These are phyloP conservation scores for Phenganax subtilis DNA, from an alignment of 92 coral and sea anemone genomes.

Conservation along the genomic window DNA sequence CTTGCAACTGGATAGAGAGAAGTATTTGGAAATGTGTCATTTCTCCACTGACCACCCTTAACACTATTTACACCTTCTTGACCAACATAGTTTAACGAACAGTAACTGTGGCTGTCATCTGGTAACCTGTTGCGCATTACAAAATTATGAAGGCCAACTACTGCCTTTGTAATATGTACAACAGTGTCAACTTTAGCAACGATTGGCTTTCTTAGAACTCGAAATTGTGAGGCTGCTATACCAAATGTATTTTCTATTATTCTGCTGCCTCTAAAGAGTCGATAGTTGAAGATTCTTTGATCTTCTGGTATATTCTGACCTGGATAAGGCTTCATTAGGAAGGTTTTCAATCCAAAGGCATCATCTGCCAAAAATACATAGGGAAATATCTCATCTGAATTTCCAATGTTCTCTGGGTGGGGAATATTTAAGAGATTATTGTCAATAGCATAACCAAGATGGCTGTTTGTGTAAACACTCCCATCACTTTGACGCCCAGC, in stretches of 20 bases:
- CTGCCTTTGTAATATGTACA: conserved; percentile 34
- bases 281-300: conserved; percentile 35
- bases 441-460: too few species aligned
- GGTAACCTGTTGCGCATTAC: conserved; percentile 16
- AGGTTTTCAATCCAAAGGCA: conserved; percentile 44
- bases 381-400: conserved; percentile 12
- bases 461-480: too few species aligned
- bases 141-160: conserved; percentile 36
- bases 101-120: conserved; percentile 23
- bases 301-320: conserved; percentile 22
- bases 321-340: conserved; percentile 39
- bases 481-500: conserved; percentile 1
- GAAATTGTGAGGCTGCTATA: conserved; percentile 37
- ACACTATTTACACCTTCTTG: conserved; percentile 30
- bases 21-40: conserved; percentile 20
- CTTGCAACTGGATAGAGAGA: conserved; percentile 24
- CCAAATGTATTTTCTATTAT: too few species aligned
- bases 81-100: conserved; percentile 41
- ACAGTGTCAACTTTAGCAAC: conserved; percentile 33
- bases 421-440: too few species aligned
- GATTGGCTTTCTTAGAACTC: conserved; percentile 35
- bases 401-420: conserved; percentile 12
- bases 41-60: conserved; percentile 34
- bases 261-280: too few species aligned
- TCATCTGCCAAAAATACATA: conserved; percentile 49